phyloP scores from a whole-genome alignment of 2,888 invertebrate species.

The Mimachlamys varia region DNA sequence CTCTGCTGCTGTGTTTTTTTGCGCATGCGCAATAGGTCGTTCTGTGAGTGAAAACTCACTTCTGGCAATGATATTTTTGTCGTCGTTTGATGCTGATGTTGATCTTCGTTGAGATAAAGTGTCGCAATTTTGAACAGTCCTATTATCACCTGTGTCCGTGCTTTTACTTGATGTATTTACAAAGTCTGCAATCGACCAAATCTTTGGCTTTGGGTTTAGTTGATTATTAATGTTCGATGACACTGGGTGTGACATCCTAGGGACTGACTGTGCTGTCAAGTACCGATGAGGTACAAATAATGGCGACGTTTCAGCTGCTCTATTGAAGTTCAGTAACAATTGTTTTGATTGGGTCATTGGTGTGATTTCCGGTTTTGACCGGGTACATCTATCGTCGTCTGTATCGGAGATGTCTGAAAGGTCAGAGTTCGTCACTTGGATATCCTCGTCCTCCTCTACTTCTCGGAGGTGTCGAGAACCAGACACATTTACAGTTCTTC shows the following conservation, averaged over 20 bases:
- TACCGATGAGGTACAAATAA: conserved; percentile 5
- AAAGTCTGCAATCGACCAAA: conserved; percentile 73
- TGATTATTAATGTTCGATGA: not conserved
- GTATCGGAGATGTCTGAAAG: conserved; percentile 62
- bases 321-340: conserved; percentile 13
- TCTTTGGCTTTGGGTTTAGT: conserved; percentile 64
- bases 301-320: not conserved
- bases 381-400: conserved; percentile 42
- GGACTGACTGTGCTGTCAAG: not conserved
- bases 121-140: not conserved
- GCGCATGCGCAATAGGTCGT: not conserved
- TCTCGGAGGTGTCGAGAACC: not conserved
- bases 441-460: conserved; percentile 43
- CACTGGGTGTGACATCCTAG: not conserved
- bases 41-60: not conserved
- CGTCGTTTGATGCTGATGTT: not conserved
- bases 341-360: not conserved
- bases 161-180: conserved; percentile 43
- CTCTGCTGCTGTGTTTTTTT: not conserved
- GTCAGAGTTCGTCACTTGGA: conserved; percentile 55
- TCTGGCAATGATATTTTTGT: not conserved
- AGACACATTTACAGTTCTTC: not conserved
- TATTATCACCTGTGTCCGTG: not conserved
- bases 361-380: not conserved
- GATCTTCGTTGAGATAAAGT: not conserved